A percentile compares a stretch with the other conserved stretches of the same genome.
Conservation (phyloP, 2,797 vertebrate species). For the Sebastes oblongus region DNA sequence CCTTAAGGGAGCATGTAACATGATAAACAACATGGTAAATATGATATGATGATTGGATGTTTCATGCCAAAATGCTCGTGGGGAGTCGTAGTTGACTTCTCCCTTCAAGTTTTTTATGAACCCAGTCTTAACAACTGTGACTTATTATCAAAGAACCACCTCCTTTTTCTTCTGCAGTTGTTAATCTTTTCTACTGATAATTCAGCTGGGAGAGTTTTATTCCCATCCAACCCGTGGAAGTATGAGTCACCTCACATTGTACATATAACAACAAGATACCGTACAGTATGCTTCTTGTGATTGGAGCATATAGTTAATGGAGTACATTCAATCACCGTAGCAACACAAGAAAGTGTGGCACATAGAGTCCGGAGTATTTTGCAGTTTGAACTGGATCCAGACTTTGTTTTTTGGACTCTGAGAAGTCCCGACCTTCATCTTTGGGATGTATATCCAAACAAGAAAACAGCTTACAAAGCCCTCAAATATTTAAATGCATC, state of each 20-base stretch:
- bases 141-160: too few relatives aligned
- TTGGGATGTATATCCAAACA: not conserved
- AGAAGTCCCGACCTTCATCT: not conserved
- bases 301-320: not conserved
- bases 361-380: not conserved
- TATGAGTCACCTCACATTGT: not conserved
- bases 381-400: too few relatives aligned
- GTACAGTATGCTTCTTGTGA: not conserved
- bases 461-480: not conserved
- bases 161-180: not conserved
- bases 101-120: not conserved
- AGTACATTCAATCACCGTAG: not conserved
- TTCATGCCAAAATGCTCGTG: too few relatives aligned
- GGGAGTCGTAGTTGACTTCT: not conserved
- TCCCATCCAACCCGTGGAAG: not conserved
- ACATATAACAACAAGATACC: not conserved
- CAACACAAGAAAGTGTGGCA: not conserved
- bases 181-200: not conserved
- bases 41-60: not conserved
- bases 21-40: not conserved
- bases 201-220: not conserved
- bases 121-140: not conserved
- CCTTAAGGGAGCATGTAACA: not conserved
- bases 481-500: not conserved
- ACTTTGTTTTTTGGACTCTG: not conserved